These are phyloP conservation scores for Saccostrea cuccullata DNA, from an alignment of 1,140 invertebrate genomes.

Conservation along the genomic window DNA sequence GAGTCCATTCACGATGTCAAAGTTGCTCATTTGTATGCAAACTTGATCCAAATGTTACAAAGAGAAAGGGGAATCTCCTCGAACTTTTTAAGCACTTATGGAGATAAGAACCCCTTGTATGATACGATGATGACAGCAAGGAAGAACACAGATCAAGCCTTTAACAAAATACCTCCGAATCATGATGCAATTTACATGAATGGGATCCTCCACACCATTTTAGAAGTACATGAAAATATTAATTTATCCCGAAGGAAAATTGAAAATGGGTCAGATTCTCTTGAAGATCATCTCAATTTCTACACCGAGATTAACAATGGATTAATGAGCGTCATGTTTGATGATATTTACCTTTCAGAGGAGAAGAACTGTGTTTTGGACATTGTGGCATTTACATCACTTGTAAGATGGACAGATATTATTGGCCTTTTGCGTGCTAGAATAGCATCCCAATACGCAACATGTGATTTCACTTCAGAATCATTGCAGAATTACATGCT, in stretches of 20 bases:
- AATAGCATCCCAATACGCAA: constrained; percentile 18
- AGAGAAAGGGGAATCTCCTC: constrained; percentile 42
- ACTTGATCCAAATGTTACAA: constrained; percentile 32
- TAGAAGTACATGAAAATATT: neutral
- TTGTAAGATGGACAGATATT: constrained; percentile 33
- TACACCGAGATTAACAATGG: constrained; percentile 23
- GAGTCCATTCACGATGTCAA: neutral
- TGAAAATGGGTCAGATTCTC: neutral
- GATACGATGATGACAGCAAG: neutral
- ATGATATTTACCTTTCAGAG: neutral
- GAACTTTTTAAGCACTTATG: neutral
- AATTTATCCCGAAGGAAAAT: neutral
- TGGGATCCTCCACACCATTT: no score
- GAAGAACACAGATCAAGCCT: neutral
- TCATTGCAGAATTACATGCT: neutral
- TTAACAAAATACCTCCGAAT: neutral
- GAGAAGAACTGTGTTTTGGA: neutral
- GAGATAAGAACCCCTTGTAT: neutral
- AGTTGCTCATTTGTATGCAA: neutral
- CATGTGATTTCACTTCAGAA: constrained; percentile 15
- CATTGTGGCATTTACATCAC: neutral
- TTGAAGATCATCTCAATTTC: neutral
- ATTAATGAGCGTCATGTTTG: neutral
- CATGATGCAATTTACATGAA: neutral
- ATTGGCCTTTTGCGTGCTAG: constrained; percentile 37